Base-by-base conservation (phyloP, 2,113 vertebrate genomes). In the Chaenogobius annularis region DNA sequence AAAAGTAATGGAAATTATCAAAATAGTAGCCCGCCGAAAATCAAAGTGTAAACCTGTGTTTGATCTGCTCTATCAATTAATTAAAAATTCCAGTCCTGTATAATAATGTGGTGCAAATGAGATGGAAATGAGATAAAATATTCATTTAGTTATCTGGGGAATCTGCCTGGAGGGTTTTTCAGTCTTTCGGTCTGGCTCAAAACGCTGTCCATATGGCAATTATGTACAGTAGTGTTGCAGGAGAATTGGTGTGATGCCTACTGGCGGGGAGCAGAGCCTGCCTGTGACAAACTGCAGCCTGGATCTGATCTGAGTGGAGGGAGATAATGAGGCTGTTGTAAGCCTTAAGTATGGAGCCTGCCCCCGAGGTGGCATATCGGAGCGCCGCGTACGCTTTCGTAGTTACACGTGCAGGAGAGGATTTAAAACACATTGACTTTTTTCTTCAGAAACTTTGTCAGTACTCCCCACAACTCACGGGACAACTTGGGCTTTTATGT, bases 121-220 rank as follows among this genome's bases (percentile, higher is more conserved):
- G 93, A 93, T 94, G 93, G 92, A 92, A 93, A 93, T 93, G 73
- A 93, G 93, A 93, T 94, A 87, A 92, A 94, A 93, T 92, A 93
- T 93, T 93, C 89, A 94, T 93, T 92, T 90, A 91, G 89, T 85
- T 93, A 92, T 92, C 91, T 87, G 91, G 92, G 92, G 92, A 93
- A 92, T 93, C 90, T 90, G 87, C 87, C 92, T 88, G 70, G 74
- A 87, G 90, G 91, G 92, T 78, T 91, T 92, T 90, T 89, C 87
- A 89, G 90, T 88, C 88, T 89, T 58, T 89, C 81, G 78, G 87
- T 92, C 92, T 92, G 91, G 89, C 91, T 92, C 90, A 89, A 92
- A 93, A 91, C 79, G 90, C 85, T 83, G 91, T 90, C 93, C 93
- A 93, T 93, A 93, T 93, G 93, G 93, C 90, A 91, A 86, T 88